Evolutionary conservation across 2,113 vertebrate species (phyloP).

Genomic region (Aythya baeri): DNA sequence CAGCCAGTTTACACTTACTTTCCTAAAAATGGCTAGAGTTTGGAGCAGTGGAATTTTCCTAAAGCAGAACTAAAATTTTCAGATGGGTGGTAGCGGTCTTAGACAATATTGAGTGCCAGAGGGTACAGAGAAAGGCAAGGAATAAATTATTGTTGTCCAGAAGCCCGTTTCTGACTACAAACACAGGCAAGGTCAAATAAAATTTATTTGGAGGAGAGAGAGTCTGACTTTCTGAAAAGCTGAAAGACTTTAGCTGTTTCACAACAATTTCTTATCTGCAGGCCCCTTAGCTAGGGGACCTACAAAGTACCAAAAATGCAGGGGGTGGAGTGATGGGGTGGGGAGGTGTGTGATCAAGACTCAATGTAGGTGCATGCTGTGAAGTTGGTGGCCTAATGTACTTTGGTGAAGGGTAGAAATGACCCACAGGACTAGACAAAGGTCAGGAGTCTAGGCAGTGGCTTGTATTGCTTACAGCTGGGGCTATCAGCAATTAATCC

Average conservation of each 20-base stretch:
- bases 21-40: not conserved
- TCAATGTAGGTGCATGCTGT: not conserved
- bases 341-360: too few relatives aligned
- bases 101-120: not conserved
- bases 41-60: not conserved
- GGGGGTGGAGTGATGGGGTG: rapidly evolving
- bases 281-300: not conserved
- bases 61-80: not conserved
- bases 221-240: too few relatives aligned
- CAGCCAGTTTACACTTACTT: not conserved
- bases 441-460: not conserved
- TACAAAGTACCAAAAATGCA: not conserved
- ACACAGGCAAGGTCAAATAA: not conserved
- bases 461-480: not conserved
- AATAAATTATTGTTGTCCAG: not conserved
- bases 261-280: not conserved
- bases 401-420: not conserved
- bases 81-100: not conserved
- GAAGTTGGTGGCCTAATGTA: not conserved
- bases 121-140: not conserved
- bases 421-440: not conserved
- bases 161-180: not conserved
- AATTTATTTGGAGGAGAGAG: not conserved
- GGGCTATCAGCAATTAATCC: not conserved
- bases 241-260: not conserved